Evolutionary conservation across 2,113 vertebrate species (phyloP).

Genomic region (Phaethornis superciliosus): DNA sequence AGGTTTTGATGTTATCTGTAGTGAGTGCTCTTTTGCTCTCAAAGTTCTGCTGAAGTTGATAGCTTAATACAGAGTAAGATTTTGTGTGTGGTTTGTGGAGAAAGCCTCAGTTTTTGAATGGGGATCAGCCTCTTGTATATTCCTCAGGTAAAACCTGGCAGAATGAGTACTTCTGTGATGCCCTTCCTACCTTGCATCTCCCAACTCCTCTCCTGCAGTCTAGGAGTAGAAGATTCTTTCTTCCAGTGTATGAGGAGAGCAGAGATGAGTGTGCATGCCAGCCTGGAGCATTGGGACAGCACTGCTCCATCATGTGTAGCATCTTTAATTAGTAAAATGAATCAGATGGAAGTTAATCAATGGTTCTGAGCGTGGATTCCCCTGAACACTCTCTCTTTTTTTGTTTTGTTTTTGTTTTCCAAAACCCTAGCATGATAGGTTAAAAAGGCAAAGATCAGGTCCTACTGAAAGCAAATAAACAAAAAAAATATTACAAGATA

Average conservation of each 20-base stretch:
- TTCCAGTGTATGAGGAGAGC: accelerated
- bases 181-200: neutral
- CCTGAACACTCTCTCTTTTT: neutral
- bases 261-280: neutral
- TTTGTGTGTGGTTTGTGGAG: neutral
- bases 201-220: neutral
- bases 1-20: neutral
- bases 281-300: neutral
- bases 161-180: neutral
- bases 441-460: neutral
- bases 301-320: neutral
- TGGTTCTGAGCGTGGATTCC: neutral
- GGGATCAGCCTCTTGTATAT: neutral
- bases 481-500: neutral
- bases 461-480: neutral
- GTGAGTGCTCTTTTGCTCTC: neutral
- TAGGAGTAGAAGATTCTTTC: neutral
- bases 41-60: neutral
- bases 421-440: neutral
- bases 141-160: neutral
- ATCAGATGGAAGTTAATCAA: neutral
- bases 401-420: too few species aligned
- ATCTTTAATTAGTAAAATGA: neutral
- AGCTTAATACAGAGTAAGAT: neutral
- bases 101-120: neutral